Percentiles rank a stretch among this genome's conserved stretches.
Conservation (phyloP, 2,888 invertebrate genomes). For the Pseudococcus longispinus region DNA sequence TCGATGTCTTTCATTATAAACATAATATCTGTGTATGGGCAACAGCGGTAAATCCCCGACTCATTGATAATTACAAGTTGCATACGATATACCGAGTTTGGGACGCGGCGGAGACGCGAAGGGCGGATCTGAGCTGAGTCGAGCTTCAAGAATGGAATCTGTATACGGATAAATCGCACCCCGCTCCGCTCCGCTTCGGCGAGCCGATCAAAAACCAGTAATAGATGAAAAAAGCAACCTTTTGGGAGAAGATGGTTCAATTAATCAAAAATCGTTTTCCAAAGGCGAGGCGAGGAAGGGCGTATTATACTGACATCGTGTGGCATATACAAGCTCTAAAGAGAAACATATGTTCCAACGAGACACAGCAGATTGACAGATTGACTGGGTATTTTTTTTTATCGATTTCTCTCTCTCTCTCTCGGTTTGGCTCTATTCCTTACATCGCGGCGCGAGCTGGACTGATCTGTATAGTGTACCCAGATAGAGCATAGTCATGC, state of each 20-base stretch:
- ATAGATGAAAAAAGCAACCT: constrained; percentile 6
- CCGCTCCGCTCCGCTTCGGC: too few relatives aligned
- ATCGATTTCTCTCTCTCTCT: not conserved
- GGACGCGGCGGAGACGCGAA: not conserved
- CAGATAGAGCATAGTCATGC: constrained; percentile 52
- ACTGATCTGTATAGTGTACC: not conserved
- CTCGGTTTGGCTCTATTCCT: not conserved
- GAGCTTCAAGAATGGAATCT: constrained; percentile 4
- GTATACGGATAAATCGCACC: not conserved
- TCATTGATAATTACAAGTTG: constrained; percentile 35
- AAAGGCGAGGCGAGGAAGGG: not conserved
- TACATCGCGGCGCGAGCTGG: not conserved
- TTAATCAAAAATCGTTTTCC: constrained; percentile 52
- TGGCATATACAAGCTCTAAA: constrained; percentile 43
- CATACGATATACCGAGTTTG: not conserved
- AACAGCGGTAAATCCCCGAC: not conserved
- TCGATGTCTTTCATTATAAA: constrained; percentile 11
- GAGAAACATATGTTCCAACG: constrained; percentile 52
- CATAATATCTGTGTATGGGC: not conserved
- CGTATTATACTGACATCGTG: constrained; percentile 10
- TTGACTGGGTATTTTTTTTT: constrained; percentile 53
- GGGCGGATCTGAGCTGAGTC: not conserved
- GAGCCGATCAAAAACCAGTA: not conserved
- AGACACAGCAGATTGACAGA: constrained; percentile 53
- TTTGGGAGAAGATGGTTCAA: constrained; percentile 52